These are phyloP conservation scores for Columba janthina DNA, from an alignment of 2,113 vertebrate genomes.

Conservation along the genomic window DNA sequence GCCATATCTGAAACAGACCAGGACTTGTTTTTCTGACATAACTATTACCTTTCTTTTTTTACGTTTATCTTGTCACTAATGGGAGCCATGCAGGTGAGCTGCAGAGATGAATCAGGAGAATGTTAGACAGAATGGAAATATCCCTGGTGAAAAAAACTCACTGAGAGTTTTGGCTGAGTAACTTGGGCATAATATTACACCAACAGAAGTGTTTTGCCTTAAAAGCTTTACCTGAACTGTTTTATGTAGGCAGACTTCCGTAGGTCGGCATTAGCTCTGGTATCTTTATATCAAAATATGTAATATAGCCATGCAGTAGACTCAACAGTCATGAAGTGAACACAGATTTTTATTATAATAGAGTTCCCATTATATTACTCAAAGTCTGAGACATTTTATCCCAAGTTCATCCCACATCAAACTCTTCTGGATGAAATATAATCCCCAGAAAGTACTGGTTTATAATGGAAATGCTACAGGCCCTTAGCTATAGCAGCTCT, in stretches of 20 bases:
- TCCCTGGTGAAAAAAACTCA: background rate
- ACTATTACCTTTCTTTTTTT: background rate
- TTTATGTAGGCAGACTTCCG: background rate
- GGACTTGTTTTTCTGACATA: background rate
- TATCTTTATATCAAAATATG: background rate
- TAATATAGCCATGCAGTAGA: background rate
- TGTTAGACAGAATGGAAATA: background rate
- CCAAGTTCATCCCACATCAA: conserved; percentile 51
- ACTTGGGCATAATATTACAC: background rate
- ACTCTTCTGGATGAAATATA: conserved; percentile 20
- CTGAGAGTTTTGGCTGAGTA: background rate
- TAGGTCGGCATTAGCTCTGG: background rate
- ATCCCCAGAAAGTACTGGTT: conserved; percentile 53
- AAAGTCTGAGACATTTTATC: conserved; percentile 23
- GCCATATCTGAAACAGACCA: background rate
- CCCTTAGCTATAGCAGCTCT: conserved; percentile 21
- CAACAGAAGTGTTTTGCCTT: background rate
- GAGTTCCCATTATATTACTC: conserved; percentile 20
- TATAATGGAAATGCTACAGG: conserved; percentile 26
- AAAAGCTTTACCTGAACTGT: background rate
- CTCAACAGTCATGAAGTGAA: conserved; percentile 3
- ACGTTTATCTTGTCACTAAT: background rate
- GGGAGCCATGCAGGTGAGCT: background rate
- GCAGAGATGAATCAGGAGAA: background rate
- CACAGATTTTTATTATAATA: background rate